Evolutionary conservation across 2,113 vertebrate species (phyloP).

Genomic region (Etheostoma spectabile): DNA sequence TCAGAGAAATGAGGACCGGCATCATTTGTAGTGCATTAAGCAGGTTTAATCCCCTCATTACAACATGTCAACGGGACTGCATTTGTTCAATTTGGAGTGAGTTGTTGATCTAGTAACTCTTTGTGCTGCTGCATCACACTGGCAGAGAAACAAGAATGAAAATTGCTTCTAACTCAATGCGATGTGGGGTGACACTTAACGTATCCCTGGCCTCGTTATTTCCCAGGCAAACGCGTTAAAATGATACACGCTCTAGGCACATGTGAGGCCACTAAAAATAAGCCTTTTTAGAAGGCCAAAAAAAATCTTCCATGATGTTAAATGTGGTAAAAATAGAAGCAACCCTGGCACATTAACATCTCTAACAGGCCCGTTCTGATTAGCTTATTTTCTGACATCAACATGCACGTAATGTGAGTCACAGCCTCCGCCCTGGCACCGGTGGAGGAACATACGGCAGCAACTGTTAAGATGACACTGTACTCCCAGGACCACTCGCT

Average conservation of each 20-base stretch:
- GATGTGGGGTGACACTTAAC: neutral
- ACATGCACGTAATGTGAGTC: constrained; percentile 37
- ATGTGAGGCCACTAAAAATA: constrained; percentile 1
- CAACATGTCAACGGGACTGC: constrained; percentile 39
- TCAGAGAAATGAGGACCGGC: neutral
- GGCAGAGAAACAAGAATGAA: neutral
- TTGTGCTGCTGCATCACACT: neutral
- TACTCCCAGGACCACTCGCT: constrained; percentile 20
- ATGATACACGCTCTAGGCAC: neutral
- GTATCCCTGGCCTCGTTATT: constrained; percentile 14
- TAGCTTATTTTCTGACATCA: constrained; percentile 23
- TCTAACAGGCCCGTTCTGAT: neutral
- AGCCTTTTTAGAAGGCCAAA: constrained; percentile 31
- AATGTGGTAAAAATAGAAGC: neutral
- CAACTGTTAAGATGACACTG: neutral
- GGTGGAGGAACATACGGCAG: constrained; percentile 55
- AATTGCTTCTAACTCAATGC: neutral
- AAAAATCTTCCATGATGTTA: constrained; percentile 35
- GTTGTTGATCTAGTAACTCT: neutral
- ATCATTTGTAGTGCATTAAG: neutral
- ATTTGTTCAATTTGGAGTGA: constrained; percentile 5
- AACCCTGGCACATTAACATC: neutral
- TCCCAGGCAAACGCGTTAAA: constrained; percentile 4
- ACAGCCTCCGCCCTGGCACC: constrained; percentile 4
- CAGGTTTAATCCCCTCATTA: constrained; percentile 6